A percentile compares a stretch with the other conserved stretches of the same genome.
phyloP scores from a whole-genome alignment of 2,113 vertebrate genomes.

The Prochilodus magdalenae region DNA sequence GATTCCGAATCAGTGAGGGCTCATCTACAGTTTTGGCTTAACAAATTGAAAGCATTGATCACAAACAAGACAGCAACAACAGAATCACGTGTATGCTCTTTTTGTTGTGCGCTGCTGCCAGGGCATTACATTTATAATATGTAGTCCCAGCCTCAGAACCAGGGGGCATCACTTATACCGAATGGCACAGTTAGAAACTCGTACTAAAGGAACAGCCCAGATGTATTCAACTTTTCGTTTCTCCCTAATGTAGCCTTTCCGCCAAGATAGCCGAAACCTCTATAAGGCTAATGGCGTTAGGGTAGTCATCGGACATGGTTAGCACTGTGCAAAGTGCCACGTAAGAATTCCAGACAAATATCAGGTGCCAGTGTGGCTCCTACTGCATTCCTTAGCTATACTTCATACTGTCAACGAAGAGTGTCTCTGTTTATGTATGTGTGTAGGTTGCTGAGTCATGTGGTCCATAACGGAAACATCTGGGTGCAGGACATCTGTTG shows the following conservation, averaged over 20 bases:
- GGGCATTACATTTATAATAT: not conserved
- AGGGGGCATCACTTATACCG: not conserved
- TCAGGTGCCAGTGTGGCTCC: no score
- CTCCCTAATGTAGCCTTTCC: no score
- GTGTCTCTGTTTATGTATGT: no score
- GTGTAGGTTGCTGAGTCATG: slow-evolving; percentile 13
- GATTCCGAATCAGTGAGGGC: slow-evolving; percentile 49
- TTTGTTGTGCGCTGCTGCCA: not conserved
- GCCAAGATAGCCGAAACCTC: no score
- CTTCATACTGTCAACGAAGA: no score
- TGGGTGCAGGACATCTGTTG: not conserved
- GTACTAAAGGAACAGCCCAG: not conserved
- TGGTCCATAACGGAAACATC: slow-evolving; percentile 11
- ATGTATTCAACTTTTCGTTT: no score
- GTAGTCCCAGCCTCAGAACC: not conserved
- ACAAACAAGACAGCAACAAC: slow-evolving; percentile 17
- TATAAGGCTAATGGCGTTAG: no score
- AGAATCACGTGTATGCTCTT: not conserved
- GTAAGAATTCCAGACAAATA: no score
- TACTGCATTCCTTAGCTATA: no score
- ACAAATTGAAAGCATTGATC: slow-evolving; percentile 43
- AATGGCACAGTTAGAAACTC: slow-evolving; percentile 29
- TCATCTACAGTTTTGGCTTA: not conserved
- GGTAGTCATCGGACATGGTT: no score
- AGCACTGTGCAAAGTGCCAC: no score